Evolutionary conservation across 2,113 vertebrate genomes (phyloP), one percentile per base, ranked within the genome.

Genomic region (Carassius carassius): DNA sequence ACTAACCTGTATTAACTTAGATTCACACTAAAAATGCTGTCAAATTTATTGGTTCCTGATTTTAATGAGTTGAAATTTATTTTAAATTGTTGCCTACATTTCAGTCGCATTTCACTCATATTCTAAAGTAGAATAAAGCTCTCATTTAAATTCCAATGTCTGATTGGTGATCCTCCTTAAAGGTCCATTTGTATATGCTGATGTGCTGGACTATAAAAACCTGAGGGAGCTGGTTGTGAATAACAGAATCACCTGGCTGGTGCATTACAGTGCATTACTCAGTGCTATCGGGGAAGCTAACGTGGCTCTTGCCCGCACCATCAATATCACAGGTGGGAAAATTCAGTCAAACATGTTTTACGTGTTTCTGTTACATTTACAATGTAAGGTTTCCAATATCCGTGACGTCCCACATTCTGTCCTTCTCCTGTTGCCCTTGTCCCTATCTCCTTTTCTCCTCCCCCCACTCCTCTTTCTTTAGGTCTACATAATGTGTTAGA

Each of bases 401-500:
- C 25, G 29, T 82, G 67, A 78, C 49, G 5, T 82, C 35, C 70
- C 44, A 49, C 60, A 60, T 44, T 32, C 41, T 78, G 29, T 69
- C n/a, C 62, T 76, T 19, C 75, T 44, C 73, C 65, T 67, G 54
- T 60, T 76, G 3, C 51, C 80, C 21, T 32, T 32, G 44, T 47
- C 25, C 23, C 35, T 32, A 49, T 47, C 25, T 29, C 47, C 4
- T 72, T 11, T 23, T 3, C 56, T 81, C 37, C 51, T 23, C 14
- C 70, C 63, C 56, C 47, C 51, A 16, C 19, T 25, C 25, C 81
- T 44, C 32, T 25, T 54, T 65, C 49, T 79, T 11, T 19, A 95
- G 94, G 94, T 51, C 88, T 95, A 60, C 94, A 95, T 85, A 95
- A 95, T 60, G 93, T 95, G 70, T 90, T 95, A 87, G 94, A 95